A percentile compares a stretch with the other conserved stretches of the same genome.
These are phyloP conservation scores for Sarcoramphus papa DNA, from an alignment of 2,797 vertebrate genomes.

Conservation along the genomic window DNA sequence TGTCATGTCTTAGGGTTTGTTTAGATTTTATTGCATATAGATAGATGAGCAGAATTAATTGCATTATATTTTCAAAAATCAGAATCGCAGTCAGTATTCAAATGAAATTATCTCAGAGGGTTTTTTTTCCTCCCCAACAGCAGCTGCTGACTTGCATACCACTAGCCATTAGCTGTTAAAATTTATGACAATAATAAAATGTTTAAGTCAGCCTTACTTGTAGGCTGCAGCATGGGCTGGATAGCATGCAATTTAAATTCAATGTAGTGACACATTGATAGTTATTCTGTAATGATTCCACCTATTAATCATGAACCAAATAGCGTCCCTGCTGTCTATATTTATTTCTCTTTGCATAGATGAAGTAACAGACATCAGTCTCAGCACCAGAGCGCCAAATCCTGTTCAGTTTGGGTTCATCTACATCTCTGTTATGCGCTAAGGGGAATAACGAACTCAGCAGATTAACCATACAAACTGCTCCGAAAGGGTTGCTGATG, in stretches of 20 bases:
- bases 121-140: not conserved
- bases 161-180: not conserved
- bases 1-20: not conserved
- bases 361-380: not conserved
- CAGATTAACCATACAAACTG: not conserved
- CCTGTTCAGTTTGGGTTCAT: not conserved
- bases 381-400: not conserved
- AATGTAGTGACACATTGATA: not conserved
- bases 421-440: not conserved
- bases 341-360: not conserved
- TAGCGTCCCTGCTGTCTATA: not conserved
- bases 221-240: not conserved
- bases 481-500: not conserved
- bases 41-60: not conserved
- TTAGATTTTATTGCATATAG: not conserved
- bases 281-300: not conserved
- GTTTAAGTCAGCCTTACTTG: not conserved
- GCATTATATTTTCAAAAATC: not conserved
- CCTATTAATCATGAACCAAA: not conserved
- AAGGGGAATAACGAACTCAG: not conserved
- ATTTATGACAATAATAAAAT: slow-evolving; percentile 10
- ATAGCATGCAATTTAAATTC: not conserved
- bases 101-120: not conserved
- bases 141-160: not conserved
- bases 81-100: not conserved